A percentile compares a stretch with the other conserved stretches of the same genome.
These are phyloP conservation scores for Blastobasis lacticolella DNA, from an alignment of 2,888 invertebrate genomes.

Conservation along the genomic window DNA sequence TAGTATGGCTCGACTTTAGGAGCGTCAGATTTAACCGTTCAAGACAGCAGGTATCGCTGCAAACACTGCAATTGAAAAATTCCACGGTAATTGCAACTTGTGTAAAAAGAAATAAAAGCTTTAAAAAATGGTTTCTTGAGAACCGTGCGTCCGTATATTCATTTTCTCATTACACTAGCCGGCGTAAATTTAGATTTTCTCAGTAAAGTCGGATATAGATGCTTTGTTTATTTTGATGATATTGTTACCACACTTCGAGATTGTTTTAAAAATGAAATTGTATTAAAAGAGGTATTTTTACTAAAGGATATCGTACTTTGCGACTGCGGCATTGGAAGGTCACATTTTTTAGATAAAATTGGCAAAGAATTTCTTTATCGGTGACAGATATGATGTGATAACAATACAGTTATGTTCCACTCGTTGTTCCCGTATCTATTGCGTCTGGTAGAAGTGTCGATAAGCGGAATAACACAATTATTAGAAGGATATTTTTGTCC, in stretches of 20 bases:
- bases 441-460: background rate
- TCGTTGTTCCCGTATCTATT: background rate
- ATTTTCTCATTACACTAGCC: constrained; percentile 11
- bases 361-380: constrained; percentile 13
- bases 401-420: constrained; percentile 3
- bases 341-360: constrained; percentile 30
- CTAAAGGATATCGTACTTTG: background rate
- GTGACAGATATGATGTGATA: constrained; percentile 1
- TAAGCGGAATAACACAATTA: background rate
- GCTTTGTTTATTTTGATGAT: no score
- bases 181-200: no score
- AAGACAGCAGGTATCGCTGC: no score
- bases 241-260: background rate
- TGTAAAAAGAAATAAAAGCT: no score
- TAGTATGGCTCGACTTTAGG: constrained; percentile 17
- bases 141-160: no score
- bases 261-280: background rate
- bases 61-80: no score
- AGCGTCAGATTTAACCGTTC: no score
- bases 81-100: no score
- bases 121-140: no score
- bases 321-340: constrained; percentile 22
- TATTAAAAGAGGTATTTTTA: background rate
- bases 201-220: no score
- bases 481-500: no score